A percentile compares a stretch with the other conserved stretches of the same genome.
phyloP scores from a whole-genome alignment of 2,888 invertebrate species.

The Callyntrura sp. region DNA sequence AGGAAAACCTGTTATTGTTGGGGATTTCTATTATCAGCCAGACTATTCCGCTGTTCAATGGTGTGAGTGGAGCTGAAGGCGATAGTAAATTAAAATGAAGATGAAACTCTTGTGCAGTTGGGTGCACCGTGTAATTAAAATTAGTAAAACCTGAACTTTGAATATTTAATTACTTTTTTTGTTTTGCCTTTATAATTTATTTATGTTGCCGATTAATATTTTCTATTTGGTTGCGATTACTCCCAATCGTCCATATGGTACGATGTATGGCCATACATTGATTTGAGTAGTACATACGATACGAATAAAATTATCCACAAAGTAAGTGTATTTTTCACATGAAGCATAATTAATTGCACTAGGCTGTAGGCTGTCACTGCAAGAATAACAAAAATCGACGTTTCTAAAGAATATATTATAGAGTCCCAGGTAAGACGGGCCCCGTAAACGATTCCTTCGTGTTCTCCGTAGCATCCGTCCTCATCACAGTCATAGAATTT shows the following conservation, averaged over 20 bases:
- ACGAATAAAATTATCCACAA: slow-evolving; percentile 80
- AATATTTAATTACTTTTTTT: no score
- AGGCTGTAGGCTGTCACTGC: slow-evolving; percentile 75
- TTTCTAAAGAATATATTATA: slow-evolving; percentile 79
- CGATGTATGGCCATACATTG: slow-evolving; percentile 54
- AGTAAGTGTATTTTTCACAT: slow-evolving; percentile 72
- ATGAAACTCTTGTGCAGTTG: no score
- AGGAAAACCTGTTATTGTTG: slow-evolving; percentile 66
- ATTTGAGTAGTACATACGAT: slow-evolving; percentile 56
- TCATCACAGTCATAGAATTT: slow-evolving; percentile 48
- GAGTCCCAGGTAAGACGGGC: slow-evolving; percentile 79
- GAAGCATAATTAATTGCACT: slow-evolving; percentile 35
- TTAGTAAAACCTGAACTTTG: no score
- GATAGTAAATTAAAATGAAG: no score
- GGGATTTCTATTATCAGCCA: not conserved
- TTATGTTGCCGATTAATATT: not conserved
- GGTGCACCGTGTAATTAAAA: no score
- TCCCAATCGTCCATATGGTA: slow-evolving; percentile 59
- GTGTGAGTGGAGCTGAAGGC: no score
- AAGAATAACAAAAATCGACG: slow-evolving; percentile 76
- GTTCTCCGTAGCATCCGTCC: slow-evolving; percentile 55
- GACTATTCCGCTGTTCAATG: no score
- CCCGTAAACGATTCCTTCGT: slow-evolving; percentile 24
- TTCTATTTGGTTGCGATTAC: not conserved
- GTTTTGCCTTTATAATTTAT: no score